A percentile compares a stretch with the other conserved stretches of the same genome.
Conservation (phyloP, 2,113 vertebrate genomes). For the Phalacrocorax pelagicus region DNA sequence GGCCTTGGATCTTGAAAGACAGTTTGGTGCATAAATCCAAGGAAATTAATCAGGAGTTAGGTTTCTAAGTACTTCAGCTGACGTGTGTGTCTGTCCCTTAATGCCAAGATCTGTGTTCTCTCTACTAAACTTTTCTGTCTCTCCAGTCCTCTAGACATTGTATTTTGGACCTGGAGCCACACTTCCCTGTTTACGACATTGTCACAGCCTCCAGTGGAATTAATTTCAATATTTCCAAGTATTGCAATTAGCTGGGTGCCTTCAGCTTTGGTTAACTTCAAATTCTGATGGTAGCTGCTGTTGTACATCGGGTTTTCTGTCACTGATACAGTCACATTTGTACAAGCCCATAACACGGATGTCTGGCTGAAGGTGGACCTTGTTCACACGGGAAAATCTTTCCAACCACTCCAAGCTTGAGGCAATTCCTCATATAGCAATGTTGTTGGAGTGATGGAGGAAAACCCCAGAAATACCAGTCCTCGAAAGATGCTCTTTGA, state of each 20-base stretch:
- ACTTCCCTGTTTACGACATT: background rate
- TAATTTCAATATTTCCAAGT: background rate
- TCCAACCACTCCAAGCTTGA: background rate
- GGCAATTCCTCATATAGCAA: background rate
- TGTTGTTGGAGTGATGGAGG: background rate
- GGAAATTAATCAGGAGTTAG: background rate
- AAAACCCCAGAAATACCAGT: background rate
- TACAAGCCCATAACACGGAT: background rate
- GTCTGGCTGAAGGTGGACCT: background rate
- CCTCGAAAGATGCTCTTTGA: background rate
- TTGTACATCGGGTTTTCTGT: background rate
- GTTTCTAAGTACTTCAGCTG: background rate
- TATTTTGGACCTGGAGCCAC: background rate
- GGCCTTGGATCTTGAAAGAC: background rate
- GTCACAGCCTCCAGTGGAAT: background rate
- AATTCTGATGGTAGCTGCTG: background rate
- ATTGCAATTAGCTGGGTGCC: background rate
- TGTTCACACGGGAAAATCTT: fast-evolving
- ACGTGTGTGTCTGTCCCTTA: background rate
- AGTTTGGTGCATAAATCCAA: background rate
- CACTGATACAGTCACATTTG: fast-evolving
- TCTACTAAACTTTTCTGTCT: background rate
- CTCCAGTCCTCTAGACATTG: background rate
- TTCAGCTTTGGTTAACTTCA: background rate
- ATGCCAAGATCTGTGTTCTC: background rate